Evolutionary conservation across 2,888 invertebrate genomes (phyloP).

Genomic region (Bombylius major): DNA sequence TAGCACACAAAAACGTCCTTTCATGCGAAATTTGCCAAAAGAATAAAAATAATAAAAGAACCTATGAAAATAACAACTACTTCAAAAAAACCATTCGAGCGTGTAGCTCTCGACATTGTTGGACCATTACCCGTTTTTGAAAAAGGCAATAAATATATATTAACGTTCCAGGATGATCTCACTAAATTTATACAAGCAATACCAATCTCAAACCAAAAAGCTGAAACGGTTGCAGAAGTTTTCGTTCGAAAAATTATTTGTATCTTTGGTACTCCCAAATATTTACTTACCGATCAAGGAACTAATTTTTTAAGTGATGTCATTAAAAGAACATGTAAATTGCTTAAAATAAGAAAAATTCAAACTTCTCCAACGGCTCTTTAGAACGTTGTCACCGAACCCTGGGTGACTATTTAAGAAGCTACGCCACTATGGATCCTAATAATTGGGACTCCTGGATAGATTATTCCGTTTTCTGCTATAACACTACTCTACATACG

Average conservation of each 20-base stretch:
- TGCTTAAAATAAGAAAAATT: not conserved
- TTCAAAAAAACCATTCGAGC: too few relatives aligned
- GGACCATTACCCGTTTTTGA: not conserved
- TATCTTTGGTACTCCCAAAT: not conserved
- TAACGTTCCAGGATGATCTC: not conserved
- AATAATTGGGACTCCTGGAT: constrained; percentile 25
- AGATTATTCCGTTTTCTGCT: constrained; percentile 20
- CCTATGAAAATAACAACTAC: too few relatives aligned
- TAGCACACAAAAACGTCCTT: too few relatives aligned
- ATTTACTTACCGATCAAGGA: not conserved
- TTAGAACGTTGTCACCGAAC: constrained; percentile 24
- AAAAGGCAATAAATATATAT: not conserved
- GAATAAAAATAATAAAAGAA: too few relatives aligned
- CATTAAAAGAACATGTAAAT: constrained; percentile 15
- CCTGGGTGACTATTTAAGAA: constrained; percentile 21
- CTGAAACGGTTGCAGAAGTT: too few relatives aligned
- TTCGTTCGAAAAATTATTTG: not conserved
- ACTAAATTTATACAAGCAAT: not conserved
- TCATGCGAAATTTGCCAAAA: too few relatives aligned
- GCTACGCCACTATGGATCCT: constrained; percentile 20
- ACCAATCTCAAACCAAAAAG: not conserved
- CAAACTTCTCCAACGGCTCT: constrained; percentile 17
- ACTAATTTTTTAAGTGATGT: not conserved
- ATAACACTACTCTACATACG: constrained; percentile 20
- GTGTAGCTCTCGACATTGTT: too few relatives aligned